Conservation (phyloP, 2,113 vertebrate genomes). For the Onychorhynchus coronatus region DNA sequence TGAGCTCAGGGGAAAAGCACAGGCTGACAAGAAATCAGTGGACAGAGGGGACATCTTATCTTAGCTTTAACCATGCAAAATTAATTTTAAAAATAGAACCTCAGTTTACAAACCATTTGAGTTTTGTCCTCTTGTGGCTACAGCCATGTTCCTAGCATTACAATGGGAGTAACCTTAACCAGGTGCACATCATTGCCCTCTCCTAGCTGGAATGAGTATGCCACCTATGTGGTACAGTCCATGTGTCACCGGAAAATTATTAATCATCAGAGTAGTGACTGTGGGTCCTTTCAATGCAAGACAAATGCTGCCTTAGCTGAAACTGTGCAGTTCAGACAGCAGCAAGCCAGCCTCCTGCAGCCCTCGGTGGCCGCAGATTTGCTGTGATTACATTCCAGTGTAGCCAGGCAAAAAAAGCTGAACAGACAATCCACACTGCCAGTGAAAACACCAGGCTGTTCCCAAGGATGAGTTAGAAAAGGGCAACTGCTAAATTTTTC, state of each 20-base stretch:
- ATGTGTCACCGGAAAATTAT: not conserved
- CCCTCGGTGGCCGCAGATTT: not conserved
- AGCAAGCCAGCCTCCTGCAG: not conserved
- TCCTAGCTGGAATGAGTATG: not conserved
- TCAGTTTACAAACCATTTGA: not conserved
- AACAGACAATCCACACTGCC: not conserved
- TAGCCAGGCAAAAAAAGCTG: not conserved
- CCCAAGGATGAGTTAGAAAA: not conserved
- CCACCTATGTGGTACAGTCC: not conserved
- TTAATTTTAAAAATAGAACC: not conserved
- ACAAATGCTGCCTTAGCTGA: not conserved
- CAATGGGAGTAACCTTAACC: not conserved
- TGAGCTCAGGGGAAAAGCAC: not conserved
- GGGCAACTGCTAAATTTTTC: slow-evolving; percentile 2
- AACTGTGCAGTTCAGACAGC: not conserved
- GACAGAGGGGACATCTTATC: not conserved
- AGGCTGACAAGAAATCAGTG: not conserved
- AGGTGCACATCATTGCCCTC: not conserved
- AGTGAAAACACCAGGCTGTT: not conserved
- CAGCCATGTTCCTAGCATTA: not conserved
- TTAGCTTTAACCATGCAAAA: not conserved
- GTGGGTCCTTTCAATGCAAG: not conserved
- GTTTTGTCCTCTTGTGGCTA: not conserved
- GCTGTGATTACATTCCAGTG: not conserved
- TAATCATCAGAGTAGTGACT: not conserved